Base-by-base conservation (phyloP, 2,797 vertebrate species). In the Helicolenus hilgendorfi region DNA sequence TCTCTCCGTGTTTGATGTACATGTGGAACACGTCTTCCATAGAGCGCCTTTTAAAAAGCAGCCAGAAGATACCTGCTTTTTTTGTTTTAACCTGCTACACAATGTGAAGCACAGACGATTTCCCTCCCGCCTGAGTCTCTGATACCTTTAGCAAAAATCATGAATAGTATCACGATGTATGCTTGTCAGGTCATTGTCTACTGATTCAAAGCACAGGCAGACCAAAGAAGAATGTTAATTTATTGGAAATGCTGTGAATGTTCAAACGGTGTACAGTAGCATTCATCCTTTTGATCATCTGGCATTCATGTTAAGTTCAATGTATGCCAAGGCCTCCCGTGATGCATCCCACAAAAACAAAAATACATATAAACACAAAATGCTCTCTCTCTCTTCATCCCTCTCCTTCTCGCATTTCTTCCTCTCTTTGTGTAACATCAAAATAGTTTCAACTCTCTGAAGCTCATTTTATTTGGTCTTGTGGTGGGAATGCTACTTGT, bases 311-410 rank as follows among this genome's bases (percentile, higher is more conserved):
- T 92, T 85, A 79, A 79, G 65, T 90, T 89, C 63, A 81, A 94
- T 96, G 86, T 95, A 95, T 91, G 95, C 89, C 96, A 96, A 95
- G 95, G 95, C 81, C 94, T 92, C 70, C 81, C 89, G 87, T 77
- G 86, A 94, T 83, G 81, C 78, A 77, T 73, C 69, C 53, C 69
- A 45, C 77, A 83, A 84, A 81, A 62, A 87, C 58, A 26, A 84
- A 91, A 85, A 88, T 72, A 87, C 35, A 87, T 22, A 77, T 62
- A 77, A 76, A 91, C 63, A 89, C 35, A 78, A 59, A 83, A 63
- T 9, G 8, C 15, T 20, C 59, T 49, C 56, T 35, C 49, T 20
- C 33, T 64, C 45, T 53, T 70, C 11, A 1, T 53, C 27, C 27
- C 27, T 22, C 27, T 49, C 14, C 15, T 69, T 29, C 67, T 45